Conservation (phyloP, 2,113 vertebrate species). For the Gadus macrocephalus region DNA sequence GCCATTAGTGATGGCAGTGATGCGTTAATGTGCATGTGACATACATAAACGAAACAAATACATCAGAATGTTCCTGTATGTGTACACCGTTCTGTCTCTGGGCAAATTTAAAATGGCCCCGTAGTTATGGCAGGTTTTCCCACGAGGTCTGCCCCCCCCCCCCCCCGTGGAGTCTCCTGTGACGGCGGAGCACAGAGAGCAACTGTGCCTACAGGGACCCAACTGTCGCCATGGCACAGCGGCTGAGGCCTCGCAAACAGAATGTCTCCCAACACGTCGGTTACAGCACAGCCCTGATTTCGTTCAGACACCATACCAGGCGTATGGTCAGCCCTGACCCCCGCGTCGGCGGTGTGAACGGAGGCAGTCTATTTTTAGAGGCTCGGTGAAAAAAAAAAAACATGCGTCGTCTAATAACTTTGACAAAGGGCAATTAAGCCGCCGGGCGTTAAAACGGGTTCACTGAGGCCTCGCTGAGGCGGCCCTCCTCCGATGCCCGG, state of each 20-base stretch:
- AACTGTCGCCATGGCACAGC: conserved; percentile 40
- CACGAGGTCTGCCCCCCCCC: conserved; percentile 19
- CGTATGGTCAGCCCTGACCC: no score
- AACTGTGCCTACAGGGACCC: conserved; percentile 45
- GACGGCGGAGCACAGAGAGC: conserved; percentile 43
- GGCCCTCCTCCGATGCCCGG: conserved; percentile 13
- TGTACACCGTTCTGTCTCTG: conserved; percentile 11
- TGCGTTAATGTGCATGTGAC: not conserved
- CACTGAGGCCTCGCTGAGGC: conserved; percentile 25
- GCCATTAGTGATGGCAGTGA: no score
- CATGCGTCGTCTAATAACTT: not conserved
- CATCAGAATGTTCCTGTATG: no score
- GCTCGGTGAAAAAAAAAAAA: no score
- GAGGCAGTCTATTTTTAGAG: no score
- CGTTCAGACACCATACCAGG: no score
- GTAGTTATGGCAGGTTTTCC: conserved; percentile 52
- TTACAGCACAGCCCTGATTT: no score
- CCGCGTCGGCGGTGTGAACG: no score
- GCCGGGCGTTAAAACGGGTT: conserved; percentile 19
- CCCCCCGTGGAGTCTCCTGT: conserved; percentile 47
- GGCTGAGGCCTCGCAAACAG: no score
- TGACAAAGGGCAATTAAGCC: conserved; percentile 5
- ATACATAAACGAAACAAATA: no score
- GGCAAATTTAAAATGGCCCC: conserved; percentile 54
- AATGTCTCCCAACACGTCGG: no score